Conservation (phyloP, 2,797 vertebrate species). For the Euphonia xanthogaster region DNA sequence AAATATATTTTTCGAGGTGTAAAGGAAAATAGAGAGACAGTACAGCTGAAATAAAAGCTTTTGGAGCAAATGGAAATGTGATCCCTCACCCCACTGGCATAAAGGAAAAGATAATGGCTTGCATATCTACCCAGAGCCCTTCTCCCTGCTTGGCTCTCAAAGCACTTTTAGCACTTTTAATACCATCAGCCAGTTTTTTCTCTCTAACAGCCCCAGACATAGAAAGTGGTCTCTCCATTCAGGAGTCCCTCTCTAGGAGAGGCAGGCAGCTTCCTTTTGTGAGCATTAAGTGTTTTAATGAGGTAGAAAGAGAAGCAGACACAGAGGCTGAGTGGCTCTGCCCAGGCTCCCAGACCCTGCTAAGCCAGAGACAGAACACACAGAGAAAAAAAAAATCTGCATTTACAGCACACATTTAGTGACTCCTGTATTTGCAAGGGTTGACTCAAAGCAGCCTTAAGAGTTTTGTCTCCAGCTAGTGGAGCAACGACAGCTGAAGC, state of each 20-base stretch:
- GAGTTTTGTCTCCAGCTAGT: not conserved
- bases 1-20: not conserved
- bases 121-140: not conserved
- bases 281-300: not conserved
- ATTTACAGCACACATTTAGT: not conserved
- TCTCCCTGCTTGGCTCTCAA: not conserved
- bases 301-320: not conserved
- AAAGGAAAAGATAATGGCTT: not conserved
- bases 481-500: not conserved
- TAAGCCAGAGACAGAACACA: not conserved
- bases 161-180: not conserved
- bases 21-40: not conserved
- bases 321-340: not conserved
- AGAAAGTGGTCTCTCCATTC: not conserved
- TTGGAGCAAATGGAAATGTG: not conserved
- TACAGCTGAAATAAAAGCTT: not conserved
- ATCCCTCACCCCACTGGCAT: not conserved
- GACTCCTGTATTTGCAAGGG: not conserved
- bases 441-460: not conserved
- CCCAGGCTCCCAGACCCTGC: not conserved
- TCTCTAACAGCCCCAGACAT: not conserved
- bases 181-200: not conserved
- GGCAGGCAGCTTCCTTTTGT: not conserved
- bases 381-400: not conserved
- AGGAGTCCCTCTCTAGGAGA: not conserved